Conservation (phyloP, 2,888 invertebrate genomes). For the Melieria crassipennis region DNA sequence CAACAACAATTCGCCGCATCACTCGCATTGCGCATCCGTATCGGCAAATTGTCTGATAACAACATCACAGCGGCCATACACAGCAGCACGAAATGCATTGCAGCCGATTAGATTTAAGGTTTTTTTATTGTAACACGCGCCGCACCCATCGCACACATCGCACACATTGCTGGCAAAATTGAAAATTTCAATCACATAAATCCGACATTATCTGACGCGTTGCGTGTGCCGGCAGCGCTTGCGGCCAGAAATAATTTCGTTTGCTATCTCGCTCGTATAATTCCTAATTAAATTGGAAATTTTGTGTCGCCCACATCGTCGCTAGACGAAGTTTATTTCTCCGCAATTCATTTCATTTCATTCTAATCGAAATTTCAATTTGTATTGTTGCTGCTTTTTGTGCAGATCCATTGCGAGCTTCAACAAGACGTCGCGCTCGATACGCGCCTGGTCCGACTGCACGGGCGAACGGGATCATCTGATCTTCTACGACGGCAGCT, state of each 20-base stretch:
- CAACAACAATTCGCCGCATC: too few species aligned
- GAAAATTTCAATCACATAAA: conserved; percentile 29
- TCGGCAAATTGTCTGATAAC: too few species aligned
- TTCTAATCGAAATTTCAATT: not conserved
- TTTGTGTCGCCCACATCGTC: conserved; percentile 7
- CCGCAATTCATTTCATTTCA: not conserved
- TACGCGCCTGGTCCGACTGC: conserved; percentile 84
- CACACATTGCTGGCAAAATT: conserved; percentile 10
- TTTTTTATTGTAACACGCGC: not conserved
- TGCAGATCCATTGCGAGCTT: conserved; percentile 69
- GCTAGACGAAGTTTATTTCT: not conserved
- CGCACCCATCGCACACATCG: not conserved
- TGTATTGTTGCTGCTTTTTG: conserved; percentile 6
- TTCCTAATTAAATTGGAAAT: conserved; percentile 14
- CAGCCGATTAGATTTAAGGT: too few species aligned
- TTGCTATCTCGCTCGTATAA: not conserved
- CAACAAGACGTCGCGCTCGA: conserved; percentile 76
- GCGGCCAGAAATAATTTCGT: not conserved
- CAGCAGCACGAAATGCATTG: too few species aligned
- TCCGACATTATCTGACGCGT: not conserved
- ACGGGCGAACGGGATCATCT: conserved; percentile 84
- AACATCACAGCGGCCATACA: too few species aligned
- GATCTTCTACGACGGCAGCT: conserved; percentile 86
- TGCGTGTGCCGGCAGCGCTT: not conserved
- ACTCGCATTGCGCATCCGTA: too few species aligned